Evolutionary conservation across 2,888 invertebrate genomes (phyloP).

Genomic region (Pinctada fucata): DNA sequence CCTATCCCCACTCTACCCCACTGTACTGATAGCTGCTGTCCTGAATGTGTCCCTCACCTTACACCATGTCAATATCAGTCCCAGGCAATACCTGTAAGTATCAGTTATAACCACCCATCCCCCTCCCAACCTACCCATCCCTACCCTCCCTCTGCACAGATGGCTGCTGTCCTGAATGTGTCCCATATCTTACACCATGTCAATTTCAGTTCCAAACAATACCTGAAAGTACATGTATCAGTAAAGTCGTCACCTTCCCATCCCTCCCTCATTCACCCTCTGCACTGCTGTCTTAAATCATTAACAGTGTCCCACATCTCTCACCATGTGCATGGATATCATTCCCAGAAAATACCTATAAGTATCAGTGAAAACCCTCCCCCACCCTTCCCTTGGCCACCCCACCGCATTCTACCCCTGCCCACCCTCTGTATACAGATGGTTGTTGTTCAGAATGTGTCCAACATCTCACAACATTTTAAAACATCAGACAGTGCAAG

Average conservation of each 20-base stretch:
- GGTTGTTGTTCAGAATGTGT: no score
- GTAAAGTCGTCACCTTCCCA: not conserved
- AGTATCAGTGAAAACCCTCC: slow-evolving; percentile 21
- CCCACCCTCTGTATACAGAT: no score
- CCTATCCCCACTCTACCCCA: no score
- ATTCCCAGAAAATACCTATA: slow-evolving; percentile 62
- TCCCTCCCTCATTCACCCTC: no score
- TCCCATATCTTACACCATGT: slow-evolving; percentile 56
- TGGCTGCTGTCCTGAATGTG: slow-evolving; percentile 68
- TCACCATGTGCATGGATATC: slow-evolving; percentile 60
- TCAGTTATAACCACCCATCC: not conserved
- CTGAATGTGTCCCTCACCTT: slow-evolving; percentile 60
- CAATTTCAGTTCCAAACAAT: slow-evolving; percentile 58
- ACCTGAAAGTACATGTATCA: slow-evolving; percentile 52
- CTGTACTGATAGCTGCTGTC: slow-evolving; percentile 60
- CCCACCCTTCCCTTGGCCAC: no score
- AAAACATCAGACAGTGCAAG: no score
- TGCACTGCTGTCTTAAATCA: slow-evolving; percentile 61
- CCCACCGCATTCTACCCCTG: no score
- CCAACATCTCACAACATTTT: no score
- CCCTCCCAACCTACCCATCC: no score
- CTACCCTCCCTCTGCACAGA: slow-evolving; percentile 26
- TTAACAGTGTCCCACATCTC: slow-evolving; percentile 49
- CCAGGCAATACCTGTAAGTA: slow-evolving; percentile 61
- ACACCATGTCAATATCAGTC: slow-evolving; percentile 61